Evolutionary conservation across 2,113 vertebrate genomes (phyloP).

Genomic region (Xerus inauris): DNA sequence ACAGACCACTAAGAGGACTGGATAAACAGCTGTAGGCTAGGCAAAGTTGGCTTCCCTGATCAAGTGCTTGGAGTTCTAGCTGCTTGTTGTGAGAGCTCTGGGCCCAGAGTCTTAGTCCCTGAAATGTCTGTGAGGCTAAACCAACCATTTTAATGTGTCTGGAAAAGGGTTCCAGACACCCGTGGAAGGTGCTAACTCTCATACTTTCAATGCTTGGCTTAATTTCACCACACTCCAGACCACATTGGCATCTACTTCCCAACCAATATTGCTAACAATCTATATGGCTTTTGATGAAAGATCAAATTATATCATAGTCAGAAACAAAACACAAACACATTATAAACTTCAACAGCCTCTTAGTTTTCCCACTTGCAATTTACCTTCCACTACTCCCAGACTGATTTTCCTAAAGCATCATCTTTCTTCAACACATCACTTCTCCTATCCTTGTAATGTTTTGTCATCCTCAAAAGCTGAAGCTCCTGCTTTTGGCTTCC

Average conservation of each 20-base stretch:
- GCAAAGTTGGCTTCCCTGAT: background rate
- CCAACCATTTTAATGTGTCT: background rate
- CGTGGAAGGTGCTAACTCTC: background rate
- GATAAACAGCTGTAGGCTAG: background rate
- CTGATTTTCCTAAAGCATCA: background rate
- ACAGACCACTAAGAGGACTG: background rate
- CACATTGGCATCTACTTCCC: background rate
- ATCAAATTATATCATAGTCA: constrained; percentile 29
- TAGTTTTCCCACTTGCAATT: constrained; percentile 29
- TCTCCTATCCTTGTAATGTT: background rate
- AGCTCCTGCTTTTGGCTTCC: constrained; percentile 5
- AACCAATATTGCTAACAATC: background rate
- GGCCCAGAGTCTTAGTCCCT: background rate
- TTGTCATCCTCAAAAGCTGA: constrained; percentile 17
- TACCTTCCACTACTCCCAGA: background rate
- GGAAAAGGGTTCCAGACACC: background rate
- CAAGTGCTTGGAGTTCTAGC: background rate
- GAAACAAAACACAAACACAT: constrained; percentile 48
- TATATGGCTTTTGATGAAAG: constrained; percentile 34
- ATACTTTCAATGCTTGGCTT: background rate
- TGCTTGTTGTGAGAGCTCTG: background rate
- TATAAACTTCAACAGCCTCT: constrained; percentile 36
- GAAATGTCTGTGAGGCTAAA: constrained; percentile 20
- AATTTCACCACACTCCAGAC: background rate
- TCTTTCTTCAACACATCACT: background rate